Percentiles rank a stretch among this genome's conserved stretches.
These are phyloP conservation scores for Hyposoter didymator DNA, from an alignment of 2,888 invertebrate species.

Conservation along the genomic window DNA sequence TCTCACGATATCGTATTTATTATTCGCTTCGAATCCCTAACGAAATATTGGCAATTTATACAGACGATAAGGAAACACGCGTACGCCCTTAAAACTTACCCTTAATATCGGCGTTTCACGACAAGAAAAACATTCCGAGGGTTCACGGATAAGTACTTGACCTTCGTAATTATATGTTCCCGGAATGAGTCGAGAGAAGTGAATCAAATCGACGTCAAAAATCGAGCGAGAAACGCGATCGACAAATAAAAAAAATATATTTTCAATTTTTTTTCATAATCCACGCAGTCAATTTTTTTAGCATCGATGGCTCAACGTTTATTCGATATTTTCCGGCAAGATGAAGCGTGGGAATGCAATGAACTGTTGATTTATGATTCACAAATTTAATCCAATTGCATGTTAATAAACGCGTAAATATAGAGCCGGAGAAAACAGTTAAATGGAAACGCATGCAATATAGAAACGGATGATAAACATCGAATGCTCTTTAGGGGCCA, in stretches of 20 bases:
- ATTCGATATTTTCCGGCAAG: neutral
- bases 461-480: slow-evolving; percentile 43
- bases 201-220: neutral
- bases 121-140: neutral
- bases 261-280: neutral
- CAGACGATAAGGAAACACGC: neutral
- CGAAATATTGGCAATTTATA: slow-evolving; percentile 1
- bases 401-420: slow-evolving; percentile 7
- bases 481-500: slow-evolving; percentile 12
- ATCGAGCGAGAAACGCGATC: no score
- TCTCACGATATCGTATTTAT: slow-evolving; percentile 2
- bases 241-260: neutral
- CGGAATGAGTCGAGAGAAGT: neutral
- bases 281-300: neutral
- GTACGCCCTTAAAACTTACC: neutral
- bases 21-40: neutral
- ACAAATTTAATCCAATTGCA: slow-evolving; percentile 35
- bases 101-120: neutral
- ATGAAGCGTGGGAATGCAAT: neutral
- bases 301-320: neutral
- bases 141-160: neutral
- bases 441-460: neutral
- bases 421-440: slow-evolving; percentile 1
- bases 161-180: neutral
- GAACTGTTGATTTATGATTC: slow-evolving; percentile 7